Conservation (phyloP, 2,113 vertebrate species). For the Dromiciops gliroides region DNA sequence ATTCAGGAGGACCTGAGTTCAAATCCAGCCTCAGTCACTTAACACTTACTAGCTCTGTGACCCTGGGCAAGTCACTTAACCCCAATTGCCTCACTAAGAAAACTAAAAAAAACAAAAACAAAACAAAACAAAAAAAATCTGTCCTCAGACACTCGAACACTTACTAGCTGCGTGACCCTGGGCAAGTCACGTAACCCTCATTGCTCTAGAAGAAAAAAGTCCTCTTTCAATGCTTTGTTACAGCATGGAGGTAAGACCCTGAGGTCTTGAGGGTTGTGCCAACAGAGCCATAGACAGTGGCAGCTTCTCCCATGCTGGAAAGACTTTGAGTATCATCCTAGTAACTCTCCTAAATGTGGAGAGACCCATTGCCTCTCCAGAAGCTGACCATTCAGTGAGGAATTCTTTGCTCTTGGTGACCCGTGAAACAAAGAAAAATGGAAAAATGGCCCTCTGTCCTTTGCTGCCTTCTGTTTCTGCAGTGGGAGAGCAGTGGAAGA, state of each 20-base stretch:
- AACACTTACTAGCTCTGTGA: no score
- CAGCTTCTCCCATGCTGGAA: neutral
- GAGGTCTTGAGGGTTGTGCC: neutral
- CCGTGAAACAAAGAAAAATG: neutral
- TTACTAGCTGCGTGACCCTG: no score
- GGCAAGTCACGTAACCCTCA: no score
- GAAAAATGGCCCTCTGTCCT: neutral
- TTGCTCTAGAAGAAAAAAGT: no score
- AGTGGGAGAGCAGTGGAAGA: neutral
- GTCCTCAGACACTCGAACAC: no score
- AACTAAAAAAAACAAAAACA: no score
- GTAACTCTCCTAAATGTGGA: neutral
- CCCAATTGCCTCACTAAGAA: no score
- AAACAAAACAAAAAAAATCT: no score
- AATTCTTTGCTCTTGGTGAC: neutral
- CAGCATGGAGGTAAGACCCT: neutral
- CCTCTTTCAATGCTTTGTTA: neutral
- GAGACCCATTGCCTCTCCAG: neutral
- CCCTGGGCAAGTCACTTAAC: no score
- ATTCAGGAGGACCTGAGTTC: no score
- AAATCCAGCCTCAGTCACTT: no score
- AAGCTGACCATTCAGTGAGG: neutral
- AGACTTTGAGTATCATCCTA: neutral
- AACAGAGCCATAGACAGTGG: neutral
- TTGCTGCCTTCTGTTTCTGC: neutral